Evolutionary conservation across 2,797 vertebrate species (phyloP), one percentile per base, ranked within the genome.

Genomic region (Leucoraja ocellata): DNA sequence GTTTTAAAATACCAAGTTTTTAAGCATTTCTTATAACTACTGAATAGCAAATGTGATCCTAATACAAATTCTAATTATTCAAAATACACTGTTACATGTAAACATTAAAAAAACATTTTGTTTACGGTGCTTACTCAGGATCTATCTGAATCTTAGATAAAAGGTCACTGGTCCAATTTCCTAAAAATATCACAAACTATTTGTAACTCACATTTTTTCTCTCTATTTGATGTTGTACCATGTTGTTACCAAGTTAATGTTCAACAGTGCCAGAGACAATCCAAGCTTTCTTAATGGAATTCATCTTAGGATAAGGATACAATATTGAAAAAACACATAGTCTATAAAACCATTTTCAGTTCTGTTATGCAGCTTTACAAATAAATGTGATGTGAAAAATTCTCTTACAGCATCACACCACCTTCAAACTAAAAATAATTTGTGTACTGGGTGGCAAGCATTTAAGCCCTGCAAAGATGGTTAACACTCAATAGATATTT

Each of bases 191-290:
- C 63, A 73, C 6, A 73, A 73, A 28, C 32, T 73, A 9, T 73
- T 32, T 91, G 88, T 18, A 71, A 73, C 88, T 91, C 88, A 73
- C 36, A 39, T 91, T 91, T 91, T 68, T 91, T 13, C 32, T 5
- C 3, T 91, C 36, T 39, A 74, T 25, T 91, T 91, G 9, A 21
- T 91, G 18, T 74, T 91, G 90, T 16, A 54, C 73, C 68, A 74
- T 91, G 46, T 91, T 74, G 68, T 74, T 91, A 74, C 9, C 36
- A 46, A 54, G 88, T 91, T 91, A 23, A 25, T 91, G 73, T 91
- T 46, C 73, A 91, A 74, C 54, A 5, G 13, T 74, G 21, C 36
- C 25, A 11, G 71, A 68, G 54, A 11, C 54, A 14, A 58, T 83
- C 81, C 54, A 61, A 32, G 39, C 25, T 0, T 21, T 54, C 39